Conservation (phyloP, 2,797 vertebrate species). For the Lophius americanus region DNA sequence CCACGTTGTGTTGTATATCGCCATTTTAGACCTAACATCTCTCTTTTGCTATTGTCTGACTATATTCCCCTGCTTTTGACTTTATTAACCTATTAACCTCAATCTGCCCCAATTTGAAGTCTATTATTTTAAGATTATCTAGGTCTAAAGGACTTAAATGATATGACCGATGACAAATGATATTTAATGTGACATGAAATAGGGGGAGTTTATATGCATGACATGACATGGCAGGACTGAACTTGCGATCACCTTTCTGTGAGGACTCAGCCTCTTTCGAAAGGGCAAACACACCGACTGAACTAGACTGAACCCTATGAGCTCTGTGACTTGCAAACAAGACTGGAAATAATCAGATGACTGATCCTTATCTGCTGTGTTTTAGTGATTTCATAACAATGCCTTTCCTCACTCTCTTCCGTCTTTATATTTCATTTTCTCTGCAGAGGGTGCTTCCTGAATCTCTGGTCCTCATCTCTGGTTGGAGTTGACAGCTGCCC, state of each 20-base stretch:
- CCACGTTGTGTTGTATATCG: background rate
- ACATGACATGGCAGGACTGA: no score
- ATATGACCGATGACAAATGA: no score
- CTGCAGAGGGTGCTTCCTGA: constrained; percentile 32
- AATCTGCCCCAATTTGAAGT: no score
- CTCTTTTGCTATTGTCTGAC: constrained; percentile 25
- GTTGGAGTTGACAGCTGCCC: constrained; percentile 43
- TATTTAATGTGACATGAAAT: no score
- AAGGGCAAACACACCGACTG: constrained; percentile 3
- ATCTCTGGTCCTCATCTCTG: constrained; percentile 35
- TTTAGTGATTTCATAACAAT: constrained; percentile 16
- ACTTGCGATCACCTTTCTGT: no score
- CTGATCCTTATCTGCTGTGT: constrained; percentile 7
- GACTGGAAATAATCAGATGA: constrained; percentile 41
- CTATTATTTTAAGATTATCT: constrained; percentile 56
- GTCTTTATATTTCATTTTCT: constrained; percentile 13
- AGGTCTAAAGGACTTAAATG: background rate
- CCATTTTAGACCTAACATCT: constrained; percentile 23
- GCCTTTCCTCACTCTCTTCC: constrained; percentile 5
- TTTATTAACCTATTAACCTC: constrained; percentile 24
- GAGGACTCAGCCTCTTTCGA: background rate
- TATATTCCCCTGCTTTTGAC: constrained; percentile 28
- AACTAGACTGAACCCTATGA: constrained; percentile 10
- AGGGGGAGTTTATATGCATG: no score
- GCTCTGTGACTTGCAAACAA: constrained; percentile 38